These are phyloP conservation scores for Deroplatys truncata DNA, from an alignment of 2,888 invertebrate genomes.

Conservation along the genomic window DNA sequence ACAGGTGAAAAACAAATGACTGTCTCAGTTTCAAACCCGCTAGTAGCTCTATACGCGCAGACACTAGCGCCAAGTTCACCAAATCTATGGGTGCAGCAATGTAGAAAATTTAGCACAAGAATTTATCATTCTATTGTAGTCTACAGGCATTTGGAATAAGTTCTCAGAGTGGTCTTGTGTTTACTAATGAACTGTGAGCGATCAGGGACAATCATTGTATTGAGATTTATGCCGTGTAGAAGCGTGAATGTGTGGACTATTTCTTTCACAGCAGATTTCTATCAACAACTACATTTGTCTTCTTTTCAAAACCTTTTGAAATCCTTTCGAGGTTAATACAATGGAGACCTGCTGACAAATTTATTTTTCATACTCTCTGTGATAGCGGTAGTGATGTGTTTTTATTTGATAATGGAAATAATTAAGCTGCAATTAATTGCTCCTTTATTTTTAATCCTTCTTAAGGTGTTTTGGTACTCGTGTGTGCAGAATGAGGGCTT, in stretches of 20 bases:
- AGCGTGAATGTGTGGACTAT: not conserved
- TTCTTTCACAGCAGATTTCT: not conserved
- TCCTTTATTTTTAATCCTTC: too few relatives aligned
- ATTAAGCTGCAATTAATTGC: too few relatives aligned
- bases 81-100: too few relatives aligned
- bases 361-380: not conserved
- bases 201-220: not conserved
- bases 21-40: too few relatives aligned
- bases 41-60: too few relatives aligned
- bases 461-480: too few relatives aligned
- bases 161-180: not conserved
- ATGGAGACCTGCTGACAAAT: not conserved
- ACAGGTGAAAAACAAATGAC: too few relatives aligned
- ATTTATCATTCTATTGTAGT: not conserved
- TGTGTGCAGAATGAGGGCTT: too few relatives aligned
- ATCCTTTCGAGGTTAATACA: not conserved
- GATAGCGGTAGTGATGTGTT: too few relatives aligned
- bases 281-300: not conserved
- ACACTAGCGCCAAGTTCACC: too few relatives aligned
- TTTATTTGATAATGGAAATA: too few relatives aligned
- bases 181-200: not conserved
- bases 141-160: not conserved
- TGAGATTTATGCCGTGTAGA: not conserved
- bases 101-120: not conserved
- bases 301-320: not conserved